Percentiles rank a stretch among this genome's conserved stretches.
Evolutionary conservation across 1,140 invertebrate species (phyloP).

Genomic region (Pseudomyrmex pallidus): DNA sequence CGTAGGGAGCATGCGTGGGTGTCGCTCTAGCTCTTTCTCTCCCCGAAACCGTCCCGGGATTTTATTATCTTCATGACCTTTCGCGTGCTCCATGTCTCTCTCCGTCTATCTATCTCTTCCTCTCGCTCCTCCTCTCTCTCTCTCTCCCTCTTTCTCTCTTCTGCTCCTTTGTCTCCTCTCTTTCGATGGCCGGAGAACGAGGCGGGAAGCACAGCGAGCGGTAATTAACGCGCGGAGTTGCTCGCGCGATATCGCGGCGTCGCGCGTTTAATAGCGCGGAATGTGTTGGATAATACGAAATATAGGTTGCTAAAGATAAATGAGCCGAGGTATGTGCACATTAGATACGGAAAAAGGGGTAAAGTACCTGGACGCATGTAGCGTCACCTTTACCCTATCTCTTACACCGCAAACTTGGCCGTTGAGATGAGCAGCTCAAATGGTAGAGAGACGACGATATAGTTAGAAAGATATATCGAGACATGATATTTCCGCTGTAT

Average conservation of each 20-base stretch:
- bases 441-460: background rate
- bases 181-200: background rate
- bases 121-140: background rate
- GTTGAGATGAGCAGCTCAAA: background rate
- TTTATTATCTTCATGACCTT: constrained; percentile 60
- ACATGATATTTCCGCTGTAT: background rate
- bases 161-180: background rate
- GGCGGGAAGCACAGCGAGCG: background rate
- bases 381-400: constrained; percentile 8
- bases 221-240: constrained; percentile 2
- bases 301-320: constrained; percentile 30
- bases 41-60: constrained; percentile 34
- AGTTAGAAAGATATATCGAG: constrained; percentile 9
- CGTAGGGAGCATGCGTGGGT: constrained; percentile 47
- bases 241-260: background rate
- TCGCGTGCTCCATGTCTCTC: constrained; percentile 1
- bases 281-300: constrained; percentile 30
- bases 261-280: constrained; percentile 29
- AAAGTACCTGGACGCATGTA: constrained; percentile 1
- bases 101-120: no score
- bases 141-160: background rate
- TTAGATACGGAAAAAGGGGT: constrained; percentile 14
- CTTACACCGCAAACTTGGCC: background rate
- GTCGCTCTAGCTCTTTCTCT: background rate
- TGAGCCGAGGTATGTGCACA: background rate